Conservation (phyloP, 2,888 invertebrate genomes). For the Archaeoteleia sp. region DNA sequence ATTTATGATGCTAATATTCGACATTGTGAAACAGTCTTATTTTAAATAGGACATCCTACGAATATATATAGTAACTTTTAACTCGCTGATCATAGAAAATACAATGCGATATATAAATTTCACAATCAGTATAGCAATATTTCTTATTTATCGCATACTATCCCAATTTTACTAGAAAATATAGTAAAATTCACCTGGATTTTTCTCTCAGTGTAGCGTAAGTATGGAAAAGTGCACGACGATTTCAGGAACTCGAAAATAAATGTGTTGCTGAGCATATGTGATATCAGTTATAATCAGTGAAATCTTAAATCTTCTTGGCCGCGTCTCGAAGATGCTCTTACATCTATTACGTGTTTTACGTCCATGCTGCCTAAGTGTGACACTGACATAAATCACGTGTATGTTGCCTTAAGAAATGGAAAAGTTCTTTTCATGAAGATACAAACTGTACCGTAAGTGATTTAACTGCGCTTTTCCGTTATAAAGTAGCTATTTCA, state of each 20-base stretch:
- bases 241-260: slow-evolving; percentile 28
- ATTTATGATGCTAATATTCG: no score
- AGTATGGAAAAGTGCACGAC: slow-evolving; percentile 22
- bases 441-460: slow-evolving; percentile 26
- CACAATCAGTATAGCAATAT: no score
- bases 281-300: slow-evolving; percentile 39
- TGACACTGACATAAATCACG: slow-evolving; percentile 36
- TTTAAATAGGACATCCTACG: no score
- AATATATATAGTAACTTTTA: no score
- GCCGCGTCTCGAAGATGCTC: slow-evolving; percentile 19
- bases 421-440: slow-evolving; percentile 26
- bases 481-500: slow-evolving; percentile 32
- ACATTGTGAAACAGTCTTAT: no score
- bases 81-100: no score
- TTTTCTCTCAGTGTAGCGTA: no score
- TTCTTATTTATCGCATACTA: no score
- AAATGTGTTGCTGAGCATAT: slow-evolving; percentile 41
- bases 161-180: no score
- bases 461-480: slow-evolving; percentile 35
- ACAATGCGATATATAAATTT: slow-evolving; percentile 37
- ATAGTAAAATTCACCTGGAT: no score
- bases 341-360: slow-evolving; percentile 30
- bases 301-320: slow-evolving; percentile 41
- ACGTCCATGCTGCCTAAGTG: slow-evolving; percentile 21
- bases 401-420: slow-evolving; percentile 40